phyloP scores from a whole-genome alignment of 2,797 vertebrate genomes.

The Melanogrammus aeglefinus region DNA sequence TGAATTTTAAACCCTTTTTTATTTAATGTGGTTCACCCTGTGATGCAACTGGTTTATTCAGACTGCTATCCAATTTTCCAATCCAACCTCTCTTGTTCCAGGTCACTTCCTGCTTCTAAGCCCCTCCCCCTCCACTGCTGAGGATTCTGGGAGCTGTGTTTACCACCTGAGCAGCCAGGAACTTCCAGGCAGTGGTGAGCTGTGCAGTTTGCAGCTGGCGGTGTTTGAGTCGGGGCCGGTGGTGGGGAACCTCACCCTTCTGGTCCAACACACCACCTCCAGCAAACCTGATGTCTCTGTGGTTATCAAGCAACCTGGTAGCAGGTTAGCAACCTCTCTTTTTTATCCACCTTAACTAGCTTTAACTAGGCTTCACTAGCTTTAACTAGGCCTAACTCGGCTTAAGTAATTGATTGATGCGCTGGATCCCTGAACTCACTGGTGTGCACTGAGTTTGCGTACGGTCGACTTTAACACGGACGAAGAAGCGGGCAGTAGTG shows the following conservation, averaged over 20 bases:
- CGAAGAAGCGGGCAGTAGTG: not conserved
- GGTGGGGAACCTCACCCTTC: constrained; percentile 71
- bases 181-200: constrained; percentile 65
- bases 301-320: constrained; percentile 50
- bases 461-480: not conserved
- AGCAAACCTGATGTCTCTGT: constrained; percentile 53
- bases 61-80: constrained; percentile 5
- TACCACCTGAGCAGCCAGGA: constrained; percentile 80
- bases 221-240: constrained; percentile 65
- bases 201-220: constrained; percentile 76
- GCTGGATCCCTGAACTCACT: not conserved
- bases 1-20: not conserved
- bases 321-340: constrained; percentile 63
- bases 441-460: not conserved
- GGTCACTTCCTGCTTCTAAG: constrained; percentile 81
- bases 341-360: not conserved
- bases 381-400: not conserved
- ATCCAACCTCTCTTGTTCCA: constrained; percentile 43
- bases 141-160: constrained; percentile 68
- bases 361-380: too few species aligned
- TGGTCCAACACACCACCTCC: constrained; percentile 66
- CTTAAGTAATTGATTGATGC: not conserved
- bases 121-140: constrained; percentile 39
- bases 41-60: too few species aligned
- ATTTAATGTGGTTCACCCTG: too few species aligned